Evolutionary conservation across 2,888 invertebrate species (phyloP), one percentile per base, ranked within the genome.

Genomic region (Aradus depressus): DNA sequence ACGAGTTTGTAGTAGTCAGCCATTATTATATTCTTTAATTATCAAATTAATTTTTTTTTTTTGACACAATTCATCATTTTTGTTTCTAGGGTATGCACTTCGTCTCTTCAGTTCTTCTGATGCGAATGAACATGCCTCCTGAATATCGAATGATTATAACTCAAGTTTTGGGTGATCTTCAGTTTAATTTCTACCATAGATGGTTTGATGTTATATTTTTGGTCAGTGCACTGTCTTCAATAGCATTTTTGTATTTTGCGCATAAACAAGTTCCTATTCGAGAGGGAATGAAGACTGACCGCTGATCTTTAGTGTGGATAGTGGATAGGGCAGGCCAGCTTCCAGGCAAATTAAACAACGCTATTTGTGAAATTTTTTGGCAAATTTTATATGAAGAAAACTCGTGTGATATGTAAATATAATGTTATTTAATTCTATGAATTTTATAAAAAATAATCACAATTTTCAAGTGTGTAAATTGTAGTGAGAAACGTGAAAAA

Each of bases 171-270:
- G 98, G 97, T 1, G 96, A 96, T 65, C 71, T 98, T 55, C 96
- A 98, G 68, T 98, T 98, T 64, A 95, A 91, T 67, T 98, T 98
- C 74, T 98, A 98, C 66, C 98, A 98, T 67, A 78, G 98, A 54
- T 99, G 98, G 98, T 98, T 99, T 68, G 98, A 98, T 69, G 97
- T 98, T 3, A 99, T 98, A 65, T 98, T 98, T 68, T 73, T 98
- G 53, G 87, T 98, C 21, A 93, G 93, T 64, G 97, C 98, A 0
- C 68, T 98, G 32, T 89, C 92, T 14, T 95, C 93, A 57, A 96
- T 98, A 62, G 82, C 87, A 57, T 93, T 97, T 57, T 71, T 99
- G 50, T 97, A 96, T 72, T 73, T 98, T 60, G 93, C 96, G 12
- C 93, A 95, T 65, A 95, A 93, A 64, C 85, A 85, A 62, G 79